Percentiles rank a stretch among this genome's conserved stretches.
Conservation (phyloP, 1,140 invertebrate species). For the Lycorma delicatula region DNA sequence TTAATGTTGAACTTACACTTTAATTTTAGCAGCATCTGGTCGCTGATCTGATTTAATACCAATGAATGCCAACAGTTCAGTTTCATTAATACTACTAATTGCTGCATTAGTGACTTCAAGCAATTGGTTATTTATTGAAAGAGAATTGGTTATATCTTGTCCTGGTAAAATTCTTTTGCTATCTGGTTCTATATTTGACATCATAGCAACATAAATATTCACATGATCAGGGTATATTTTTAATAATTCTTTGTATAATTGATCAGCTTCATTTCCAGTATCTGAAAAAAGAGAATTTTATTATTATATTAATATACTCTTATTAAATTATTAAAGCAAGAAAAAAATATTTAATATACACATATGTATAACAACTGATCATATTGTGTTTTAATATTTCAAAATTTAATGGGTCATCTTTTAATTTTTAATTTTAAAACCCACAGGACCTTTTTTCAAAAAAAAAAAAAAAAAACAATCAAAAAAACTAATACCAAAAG, state of each 20-base stretch:
- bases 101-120: conserved; percentile 54
- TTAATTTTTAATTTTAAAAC: no score
- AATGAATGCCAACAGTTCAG: conserved; percentile 59
- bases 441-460: no score
- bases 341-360: no score
- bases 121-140: conserved; percentile 38
- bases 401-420: no score
- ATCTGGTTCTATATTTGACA: conserved; percentile 60
- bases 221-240: conserved; percentile 61
- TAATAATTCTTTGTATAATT: conserved; percentile 66
- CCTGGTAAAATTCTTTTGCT: conserved; percentile 31
- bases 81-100: conserved; percentile 61
- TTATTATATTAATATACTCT: no score
- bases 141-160: background rate
- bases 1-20: conserved; percentile 46
- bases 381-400: no score
- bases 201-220: conserved; percentile 62
- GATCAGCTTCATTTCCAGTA: conserved; percentile 51
- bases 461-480: no score
- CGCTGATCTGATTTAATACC: conserved; percentile 72
- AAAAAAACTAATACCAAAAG: no score
- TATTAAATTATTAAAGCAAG: no score
- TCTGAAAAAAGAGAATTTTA: conserved; percentile 37
- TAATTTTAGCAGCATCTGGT: conserved; percentile 67
- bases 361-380: no score